These are phyloP conservation scores for Poecile montanus DNA, from an alignment of 2,797 vertebrate genomes.

Conservation along the genomic window DNA sequence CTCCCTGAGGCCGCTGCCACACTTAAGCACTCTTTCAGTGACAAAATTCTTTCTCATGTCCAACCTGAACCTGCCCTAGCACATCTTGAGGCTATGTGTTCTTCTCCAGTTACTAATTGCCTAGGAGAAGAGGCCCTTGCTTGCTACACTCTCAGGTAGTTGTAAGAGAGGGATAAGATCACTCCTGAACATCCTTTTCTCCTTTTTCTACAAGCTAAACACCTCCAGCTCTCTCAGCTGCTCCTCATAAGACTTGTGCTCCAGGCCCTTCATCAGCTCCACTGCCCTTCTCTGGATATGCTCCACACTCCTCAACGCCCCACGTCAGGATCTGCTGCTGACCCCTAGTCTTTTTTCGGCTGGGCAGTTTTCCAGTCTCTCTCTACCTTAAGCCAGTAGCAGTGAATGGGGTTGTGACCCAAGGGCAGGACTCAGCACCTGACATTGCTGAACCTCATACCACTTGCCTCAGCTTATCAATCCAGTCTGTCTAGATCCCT, in stretches of 20 bases:
- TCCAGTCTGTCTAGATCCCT: neutral
- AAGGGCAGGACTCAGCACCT: neutral
- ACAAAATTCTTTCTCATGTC: neutral
- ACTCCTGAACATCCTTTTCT: neutral
- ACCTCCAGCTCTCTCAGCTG: neutral
- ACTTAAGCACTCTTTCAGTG: neutral
- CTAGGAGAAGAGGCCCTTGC: neutral
- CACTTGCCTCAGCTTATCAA: neutral
- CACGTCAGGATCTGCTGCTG: neutral
- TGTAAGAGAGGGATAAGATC: neutral
- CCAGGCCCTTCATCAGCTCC: neutral
- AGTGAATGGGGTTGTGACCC: neutral
- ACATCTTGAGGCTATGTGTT: neutral
- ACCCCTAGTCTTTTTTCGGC: accelerated
- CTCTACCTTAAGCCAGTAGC: neutral
- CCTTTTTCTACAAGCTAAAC: neutral
- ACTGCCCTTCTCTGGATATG: neutral
- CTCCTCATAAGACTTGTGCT: neutral
- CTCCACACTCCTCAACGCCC: neutral
- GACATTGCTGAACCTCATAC: neutral
- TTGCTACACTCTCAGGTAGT: neutral
- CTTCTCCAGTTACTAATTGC: neutral
- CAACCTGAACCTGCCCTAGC: neutral
- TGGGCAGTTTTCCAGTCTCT: neutral
- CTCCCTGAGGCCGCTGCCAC: too few species aligned